Base-by-base conservation (phyloP, 1,140 invertebrate species). In the Leptoteleia sp. region DNA sequence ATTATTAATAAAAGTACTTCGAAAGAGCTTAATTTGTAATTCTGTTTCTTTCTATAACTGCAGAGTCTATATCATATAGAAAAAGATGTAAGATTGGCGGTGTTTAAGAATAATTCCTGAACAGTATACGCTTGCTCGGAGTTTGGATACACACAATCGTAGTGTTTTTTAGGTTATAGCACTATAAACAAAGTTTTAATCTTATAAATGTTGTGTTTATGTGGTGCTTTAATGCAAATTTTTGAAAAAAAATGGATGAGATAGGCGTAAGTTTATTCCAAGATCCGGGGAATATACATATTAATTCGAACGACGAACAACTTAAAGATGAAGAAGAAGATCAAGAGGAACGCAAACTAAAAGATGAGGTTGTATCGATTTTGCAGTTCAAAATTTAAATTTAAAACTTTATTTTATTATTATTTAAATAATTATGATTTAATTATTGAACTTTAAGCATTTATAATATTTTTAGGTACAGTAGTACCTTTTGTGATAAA, bases 101-200 rank as follows among this genome's bases (percentile, higher is more conserved):
- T n/a, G n/a, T n/a, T n/a, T n/a, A n/a, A n/a, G n/a, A n/a, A n/a
- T n/a, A n/a, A n/a, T n/a, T n/a, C n/a, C n/a, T n/a, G n/a, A n/a
- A n/a, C n/a, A n/a, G n/a, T n/a, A n/a, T n/a, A n/a, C n/a, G n/a
- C n/a, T n/a, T n/a, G n/a, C n/a, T n/a, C n/a, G n/a, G n/a, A n/a
- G n/a, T n/a, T n/a, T n/a, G n/a, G n/a, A n/a, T n/a, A n/a, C n/a
- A n/a, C n/a, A n/a, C 40, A 55, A 40, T 17, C 38, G 48, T 47
- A 1, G 29, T 35, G 9, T 45, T 33, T 73, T 85, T 78, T 84
- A 88, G 87, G 87, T 88, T 88, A 88, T 87, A 86, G 73, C 64
- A 81, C 82, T 87, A 89, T 89, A 88, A 89, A 87, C 85, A 88
- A 88, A 86, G 85, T 79, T 87, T 88, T 84, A 81, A 82, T 84